Conservation (phyloP, 2,888 invertebrate species). For the Drepanosiphum platanoidis region DNA sequence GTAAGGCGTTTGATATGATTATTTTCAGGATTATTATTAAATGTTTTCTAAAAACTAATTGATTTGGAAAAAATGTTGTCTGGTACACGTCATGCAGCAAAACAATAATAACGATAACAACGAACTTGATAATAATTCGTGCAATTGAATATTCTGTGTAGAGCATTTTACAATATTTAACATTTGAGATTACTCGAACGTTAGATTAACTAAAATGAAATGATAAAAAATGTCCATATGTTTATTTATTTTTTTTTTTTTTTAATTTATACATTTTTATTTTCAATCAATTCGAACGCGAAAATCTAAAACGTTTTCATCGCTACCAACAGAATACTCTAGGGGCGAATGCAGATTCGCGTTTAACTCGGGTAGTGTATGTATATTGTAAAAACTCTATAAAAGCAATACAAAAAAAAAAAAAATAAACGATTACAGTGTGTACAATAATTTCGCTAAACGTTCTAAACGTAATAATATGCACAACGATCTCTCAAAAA, state of each 20-base stretch:
- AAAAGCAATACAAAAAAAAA: neutral
- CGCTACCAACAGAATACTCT: neutral
- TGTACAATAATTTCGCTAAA: neutral
- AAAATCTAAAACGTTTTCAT: neutral
- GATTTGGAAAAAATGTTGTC: no score
- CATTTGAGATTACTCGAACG: neutral
- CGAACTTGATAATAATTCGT: neutral
- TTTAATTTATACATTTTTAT: neutral
- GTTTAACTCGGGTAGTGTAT: no score
- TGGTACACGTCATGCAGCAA: no score
- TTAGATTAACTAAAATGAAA: no score
- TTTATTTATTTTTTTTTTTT: no score
- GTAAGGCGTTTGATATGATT: no score
- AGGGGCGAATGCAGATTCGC: no score
- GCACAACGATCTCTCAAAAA: conserved; percentile 25
- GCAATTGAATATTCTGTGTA: neutral
- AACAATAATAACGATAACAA: no score
- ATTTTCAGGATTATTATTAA: no score
- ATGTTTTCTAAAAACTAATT: no score
- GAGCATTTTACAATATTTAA: neutral
- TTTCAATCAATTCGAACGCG: neutral
- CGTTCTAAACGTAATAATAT: neutral
- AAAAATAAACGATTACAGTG: neutral
- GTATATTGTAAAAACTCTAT: neutral
- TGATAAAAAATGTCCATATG: no score